These are phyloP conservation scores for Pantherophis guttatus DNA, from an alignment of 2,113 vertebrate genomes.

Conservation along the genomic window DNA sequence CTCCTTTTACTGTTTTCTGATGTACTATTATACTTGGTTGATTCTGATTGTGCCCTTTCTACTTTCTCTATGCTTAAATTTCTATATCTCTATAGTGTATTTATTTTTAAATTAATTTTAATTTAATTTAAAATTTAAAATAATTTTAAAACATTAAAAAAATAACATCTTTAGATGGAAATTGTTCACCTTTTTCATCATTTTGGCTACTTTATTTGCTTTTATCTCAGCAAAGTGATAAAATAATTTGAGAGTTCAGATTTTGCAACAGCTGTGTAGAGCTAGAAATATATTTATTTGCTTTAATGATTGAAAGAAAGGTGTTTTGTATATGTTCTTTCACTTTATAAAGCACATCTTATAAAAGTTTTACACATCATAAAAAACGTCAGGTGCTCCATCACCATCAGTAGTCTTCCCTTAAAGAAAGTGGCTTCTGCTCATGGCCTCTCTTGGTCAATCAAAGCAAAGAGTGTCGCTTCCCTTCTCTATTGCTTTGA, in stretches of 20 bases:
- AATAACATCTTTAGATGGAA: not conserved
- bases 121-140: no score
- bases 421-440: not conserved
- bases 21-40: not conserved
- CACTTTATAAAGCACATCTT: not conserved
- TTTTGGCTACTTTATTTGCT: not conserved
- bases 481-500: no score
- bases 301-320: not conserved
- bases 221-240: not conserved
- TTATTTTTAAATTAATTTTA: no score
- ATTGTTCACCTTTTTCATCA: not conserved
- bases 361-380: not conserved
- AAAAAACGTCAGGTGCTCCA: not conserved
- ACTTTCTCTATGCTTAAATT: not conserved
- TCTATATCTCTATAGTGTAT: not conserved
- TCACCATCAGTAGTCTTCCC: not conserved
- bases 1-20: not conserved
- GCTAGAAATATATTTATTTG: no score
- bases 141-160: not conserved
- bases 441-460: not conserved
- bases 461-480: not conserved
- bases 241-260: not conserved
- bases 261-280: not conserved
- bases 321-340: not conserved
- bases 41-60: not conserved